These are phyloP conservation scores for Hemiscyllium ocellatum DNA, from an alignment of 2,113 vertebrate genomes.

Conservation along the genomic window DNA sequence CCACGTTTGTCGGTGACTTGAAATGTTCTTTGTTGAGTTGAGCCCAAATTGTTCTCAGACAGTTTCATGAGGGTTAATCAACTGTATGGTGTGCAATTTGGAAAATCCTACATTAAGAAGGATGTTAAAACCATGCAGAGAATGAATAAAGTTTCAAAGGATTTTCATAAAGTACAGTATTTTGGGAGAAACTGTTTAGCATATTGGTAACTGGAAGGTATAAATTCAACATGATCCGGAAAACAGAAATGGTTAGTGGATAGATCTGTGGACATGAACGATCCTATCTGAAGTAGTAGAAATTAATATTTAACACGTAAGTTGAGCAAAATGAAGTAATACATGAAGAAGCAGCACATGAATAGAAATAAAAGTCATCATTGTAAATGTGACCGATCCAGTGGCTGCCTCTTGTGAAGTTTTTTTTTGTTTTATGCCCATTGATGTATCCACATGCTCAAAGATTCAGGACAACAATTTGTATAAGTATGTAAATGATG, in stretches of 20 bases:
- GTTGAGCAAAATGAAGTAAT: constrained; percentile 40
- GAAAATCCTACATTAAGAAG: background rate
- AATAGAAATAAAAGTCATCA: background rate
- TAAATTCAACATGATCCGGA: background rate
- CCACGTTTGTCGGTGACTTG: background rate
- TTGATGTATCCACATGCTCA: background rate
- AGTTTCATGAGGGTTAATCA: background rate
- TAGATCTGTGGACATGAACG: background rate
- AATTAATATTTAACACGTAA: constrained; percentile 36
- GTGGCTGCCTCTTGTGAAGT: background rate
- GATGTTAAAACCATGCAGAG: background rate
- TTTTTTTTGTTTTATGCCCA: background rate
- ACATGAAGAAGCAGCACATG: background rate
- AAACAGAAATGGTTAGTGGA: background rate
- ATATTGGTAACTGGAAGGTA: background rate
- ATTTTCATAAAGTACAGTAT: background rate
- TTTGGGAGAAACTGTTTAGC: background rate
- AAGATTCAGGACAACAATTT: background rate
- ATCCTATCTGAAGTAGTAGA: background rate
- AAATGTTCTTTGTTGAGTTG: background rate
- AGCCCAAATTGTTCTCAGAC: background rate
- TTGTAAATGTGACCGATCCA: background rate
- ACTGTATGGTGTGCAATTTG: background rate
- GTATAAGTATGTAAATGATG: background rate
- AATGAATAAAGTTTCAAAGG: background rate